phyloP scores from a whole-genome alignment of 2,888 invertebrate species.

The Phyllotreta cruciferae region DNA sequence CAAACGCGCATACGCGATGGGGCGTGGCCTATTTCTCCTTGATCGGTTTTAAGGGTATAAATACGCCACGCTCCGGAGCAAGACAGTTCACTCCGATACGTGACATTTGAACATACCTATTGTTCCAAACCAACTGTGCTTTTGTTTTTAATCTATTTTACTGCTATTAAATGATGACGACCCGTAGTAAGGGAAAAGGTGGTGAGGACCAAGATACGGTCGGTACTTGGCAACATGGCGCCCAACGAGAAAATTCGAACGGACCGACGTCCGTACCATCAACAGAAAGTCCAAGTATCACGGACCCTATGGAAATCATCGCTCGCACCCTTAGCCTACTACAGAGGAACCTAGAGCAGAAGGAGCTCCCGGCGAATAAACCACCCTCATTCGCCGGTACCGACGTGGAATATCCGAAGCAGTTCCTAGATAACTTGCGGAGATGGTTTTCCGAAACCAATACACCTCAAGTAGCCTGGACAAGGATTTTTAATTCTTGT shows the following conservation, averaged over 20 bases:
- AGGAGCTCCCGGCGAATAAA: background rate
- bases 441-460: background rate
- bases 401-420: background rate
- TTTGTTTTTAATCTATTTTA: too few relatives aligned
- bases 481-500: background rate
- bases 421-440: background rate
- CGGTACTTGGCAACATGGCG: slow-evolving; percentile 7
- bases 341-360: background rate
- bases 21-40: too few relatives aligned
- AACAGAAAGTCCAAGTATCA: too few relatives aligned
- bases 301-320: background rate
- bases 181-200: too few relatives aligned
- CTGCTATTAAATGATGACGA: too few relatives aligned
- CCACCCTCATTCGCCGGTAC: background rate
- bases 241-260: background rate
- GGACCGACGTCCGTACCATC: background rate
- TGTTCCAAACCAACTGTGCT: too few relatives aligned
- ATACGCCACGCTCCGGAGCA: too few relatives aligned
- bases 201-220: slow-evolving; percentile 19
- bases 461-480: background rate
- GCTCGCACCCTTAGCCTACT: background rate
- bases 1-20: background rate
- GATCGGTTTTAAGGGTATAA: too few relatives aligned
- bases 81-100: too few relatives aligned
- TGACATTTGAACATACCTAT: too few relatives aligned